Base-by-base conservation (phyloP, 2,797 vertebrate genomes). In the Microhierax caerulescens region DNA sequence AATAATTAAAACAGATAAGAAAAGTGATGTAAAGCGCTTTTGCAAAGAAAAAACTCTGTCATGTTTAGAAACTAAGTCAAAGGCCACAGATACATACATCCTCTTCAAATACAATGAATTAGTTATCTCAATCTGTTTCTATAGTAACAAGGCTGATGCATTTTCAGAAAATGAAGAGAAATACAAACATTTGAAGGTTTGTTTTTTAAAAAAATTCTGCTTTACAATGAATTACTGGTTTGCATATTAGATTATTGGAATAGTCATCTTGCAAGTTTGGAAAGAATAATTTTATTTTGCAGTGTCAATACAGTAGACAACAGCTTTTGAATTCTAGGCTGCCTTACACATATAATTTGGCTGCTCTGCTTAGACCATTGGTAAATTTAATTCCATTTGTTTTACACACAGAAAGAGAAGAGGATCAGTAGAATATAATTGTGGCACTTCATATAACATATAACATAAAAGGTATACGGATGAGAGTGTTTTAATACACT, bases 161-260 rank as follows among this genome's bases (percentile, higher is more conserved):
- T 74, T 94, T 93, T 95, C 73, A 95, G 76, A 59, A 95, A 97
- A 87, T 43, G 74, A 93, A 93, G 34, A 84, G 15, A 94, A 85
- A 60, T 54, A 82, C 41, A 92, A 97, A 69, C 30, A 91, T 63
- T 59, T 96, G 74, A 96, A 84, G 79, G 64, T 75, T 70, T 36
- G 16, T 10, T 59, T 50, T 34, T 10, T 22, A 27, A 39, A 12
- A 39, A 37, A 79, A n/a, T n/a, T 72, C 54, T 83, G 36, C 41
- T 68, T 65, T 83, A 85, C 63, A 96, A 75, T 50, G 53, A 91
- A 82, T 86, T 72, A 79, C 30, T 76, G 41, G n/a, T 94, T 95
- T 92, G 70, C 60, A 84, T 68, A 39, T 39, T 85, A 69, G 76
- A 82, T 65, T 50, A 56, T 18, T 86, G 70, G 73, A 95, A 92